Evolutionary conservation across 1,140 invertebrate genomes (phyloP), one percentile per base, ranked within the genome.

Genomic region (Zaprionus davidi): DNA sequence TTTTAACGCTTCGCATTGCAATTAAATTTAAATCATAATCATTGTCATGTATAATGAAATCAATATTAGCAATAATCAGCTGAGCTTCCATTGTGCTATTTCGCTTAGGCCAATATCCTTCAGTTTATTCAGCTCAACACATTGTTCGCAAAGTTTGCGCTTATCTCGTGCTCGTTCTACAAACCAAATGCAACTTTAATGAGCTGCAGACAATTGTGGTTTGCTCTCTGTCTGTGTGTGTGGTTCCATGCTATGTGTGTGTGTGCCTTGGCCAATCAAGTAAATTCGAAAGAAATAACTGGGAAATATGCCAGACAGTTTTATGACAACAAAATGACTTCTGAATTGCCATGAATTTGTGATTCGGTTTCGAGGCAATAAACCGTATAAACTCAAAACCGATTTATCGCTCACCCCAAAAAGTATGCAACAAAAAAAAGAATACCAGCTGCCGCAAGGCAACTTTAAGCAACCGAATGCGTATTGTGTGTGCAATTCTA

Each of bases 101-200:
- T 9, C 28, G 28, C 41, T 7, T 44, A n/a, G 38, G 38, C 12
- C 38, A 41, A 41, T 13, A 41, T 44, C 7, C 15, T 17, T 46
- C 17, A 2, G 2, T 17, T 3, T 17, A 17, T 46, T 46, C n/a
- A 46, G 41, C n/a, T 46, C 41, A 46, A 17, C 2, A 46, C n/a
- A 46, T 51, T 22, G 11, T 24, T 51, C 46, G 20, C 7, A 24
- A 12, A 24, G 46, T 24, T 12, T 9, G 6, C 20, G 46, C 20
- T 49, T 22, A 51, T 51, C 46, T 51, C 5, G 11, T 22, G 12
- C 46, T 51, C 4, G 17, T 6, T 28, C n/a, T 28, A 38, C 13
- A 34, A 28, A 46, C 36, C 24, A 44, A 63, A 71, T 76, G 55
- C 60, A 71, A 55, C 34, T 69, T 64, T 64, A 69, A 74, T 76